Evolutionary conservation across 2,888 invertebrate species (phyloP).

Genomic region (Sphaerophoria taeniata): DNA sequence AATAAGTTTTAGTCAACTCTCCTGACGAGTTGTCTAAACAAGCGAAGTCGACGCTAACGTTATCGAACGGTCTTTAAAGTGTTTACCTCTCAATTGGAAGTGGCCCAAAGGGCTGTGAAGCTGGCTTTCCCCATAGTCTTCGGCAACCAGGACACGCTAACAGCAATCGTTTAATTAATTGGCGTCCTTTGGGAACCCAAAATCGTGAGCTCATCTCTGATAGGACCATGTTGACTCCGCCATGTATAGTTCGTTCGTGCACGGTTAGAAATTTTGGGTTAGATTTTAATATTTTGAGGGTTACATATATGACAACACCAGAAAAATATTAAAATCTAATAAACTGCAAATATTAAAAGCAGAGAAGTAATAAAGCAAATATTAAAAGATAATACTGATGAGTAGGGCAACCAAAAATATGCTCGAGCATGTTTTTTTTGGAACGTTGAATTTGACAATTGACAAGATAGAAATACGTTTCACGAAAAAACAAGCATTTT

Average conservation of each 20-base stretch:
- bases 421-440: too few species aligned
- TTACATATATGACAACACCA: too few species aligned
- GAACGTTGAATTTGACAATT: too few species aligned
- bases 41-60: conserved; percentile 28
- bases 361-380: too few species aligned
- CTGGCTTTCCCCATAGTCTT: conserved; percentile 25
- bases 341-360: too few species aligned
- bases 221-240: conserved; percentile 20
- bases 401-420: too few species aligned
- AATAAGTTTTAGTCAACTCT: conserved; percentile 10
- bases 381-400: too few species aligned
- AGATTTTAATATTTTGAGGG: too few species aligned
- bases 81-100: conserved; percentile 23
- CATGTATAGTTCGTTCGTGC: conserved; percentile 11
- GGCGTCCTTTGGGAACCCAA: conserved; percentile 44
- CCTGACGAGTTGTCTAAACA: conserved; percentile 3
- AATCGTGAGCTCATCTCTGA: conserved; percentile 22
- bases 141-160: not conserved
- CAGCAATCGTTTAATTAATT: conserved; percentile 2
- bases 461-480: too few species aligned
- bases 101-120: conserved; percentile 34
- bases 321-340: too few species aligned
- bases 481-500: too few species aligned
- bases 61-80: conserved; percentile 19
- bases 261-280: too few species aligned